These are phyloP conservation scores for Pterostichus madidus DNA, from an alignment of 2,888 invertebrate genomes.

Conservation along the genomic window DNA sequence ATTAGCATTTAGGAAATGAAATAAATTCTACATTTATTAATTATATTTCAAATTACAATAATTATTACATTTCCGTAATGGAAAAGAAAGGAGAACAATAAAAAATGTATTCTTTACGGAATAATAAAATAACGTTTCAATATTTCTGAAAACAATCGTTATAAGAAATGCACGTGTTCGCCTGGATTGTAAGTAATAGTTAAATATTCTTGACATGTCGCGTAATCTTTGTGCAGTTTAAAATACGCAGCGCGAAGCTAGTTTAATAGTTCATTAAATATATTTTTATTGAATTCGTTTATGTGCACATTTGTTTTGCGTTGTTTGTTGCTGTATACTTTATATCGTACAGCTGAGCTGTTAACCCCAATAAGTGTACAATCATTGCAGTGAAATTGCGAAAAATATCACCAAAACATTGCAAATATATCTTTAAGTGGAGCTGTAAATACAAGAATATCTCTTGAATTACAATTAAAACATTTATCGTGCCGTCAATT, in stretches of 20 bases:
- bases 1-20: too few relatives aligned
- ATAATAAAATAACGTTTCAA: too few relatives aligned
- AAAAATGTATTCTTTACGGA: too few relatives aligned
- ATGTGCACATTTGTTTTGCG: slow-evolving; percentile 17
- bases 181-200: slow-evolving; percentile 8
- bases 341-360: slow-evolving; percentile 10
- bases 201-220: slow-evolving; percentile 25
- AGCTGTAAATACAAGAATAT: slow-evolving; percentile 36
- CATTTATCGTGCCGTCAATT: neutral
- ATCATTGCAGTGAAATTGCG: slow-evolving; percentile 17
- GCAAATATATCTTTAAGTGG: slow-evolving; percentile 21
- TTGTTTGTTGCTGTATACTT: slow-evolving; percentile 35
- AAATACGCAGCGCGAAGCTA: neutral
- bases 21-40: too few relatives aligned
- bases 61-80: too few relatives aligned
- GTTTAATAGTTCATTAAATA: slow-evolving; percentile 41
- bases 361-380: slow-evolving; percentile 27
- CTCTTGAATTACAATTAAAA: slow-evolving; percentile 5
- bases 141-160: neutral
- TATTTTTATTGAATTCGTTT: slow-evolving; percentile 17
- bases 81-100: too few relatives aligned
- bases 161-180: neutral
- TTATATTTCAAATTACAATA: too few relatives aligned
- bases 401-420: slow-evolving; percentile 30
- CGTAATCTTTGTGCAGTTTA: slow-evolving; percentile 23